Conservation (phyloP, 1,140 invertebrate species). For the Heliconius himera region DNA sequence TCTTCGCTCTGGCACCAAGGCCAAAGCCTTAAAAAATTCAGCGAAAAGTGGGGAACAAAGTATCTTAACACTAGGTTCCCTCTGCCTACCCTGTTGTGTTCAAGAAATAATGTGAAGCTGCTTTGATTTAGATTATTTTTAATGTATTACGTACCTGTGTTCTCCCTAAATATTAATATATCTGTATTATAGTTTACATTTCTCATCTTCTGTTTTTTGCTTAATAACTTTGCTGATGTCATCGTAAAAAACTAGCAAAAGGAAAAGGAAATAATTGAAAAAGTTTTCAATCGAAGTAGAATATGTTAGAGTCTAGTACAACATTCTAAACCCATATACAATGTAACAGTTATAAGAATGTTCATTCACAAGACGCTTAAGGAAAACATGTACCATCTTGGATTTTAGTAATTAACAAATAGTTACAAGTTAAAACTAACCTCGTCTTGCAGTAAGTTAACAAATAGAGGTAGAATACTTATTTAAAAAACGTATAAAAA, state of each 20-base stretch:
- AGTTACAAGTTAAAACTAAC: background rate
- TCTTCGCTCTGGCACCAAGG: no score
- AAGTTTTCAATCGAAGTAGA: constrained; percentile 16
- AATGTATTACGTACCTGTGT: no score
- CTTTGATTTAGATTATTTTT: no score
- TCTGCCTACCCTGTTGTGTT: no score
- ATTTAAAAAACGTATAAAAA: no score
- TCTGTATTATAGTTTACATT: background rate
- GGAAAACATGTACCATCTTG: background rate
- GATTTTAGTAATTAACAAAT: background rate
- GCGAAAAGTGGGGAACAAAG: no score
- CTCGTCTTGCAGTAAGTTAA: background rate
- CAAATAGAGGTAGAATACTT: background rate
- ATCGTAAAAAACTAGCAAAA: background rate
- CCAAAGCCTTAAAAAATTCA: no score
- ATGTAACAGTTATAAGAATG: constrained; percentile 31
- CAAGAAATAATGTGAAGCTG: no score
- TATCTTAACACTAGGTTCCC: no score
- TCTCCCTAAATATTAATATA: no score
- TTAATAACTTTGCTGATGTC: no score
- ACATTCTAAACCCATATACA: constrained; percentile 31
- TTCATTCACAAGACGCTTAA: constrained; percentile 12
- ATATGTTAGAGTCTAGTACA: constrained; percentile 15
- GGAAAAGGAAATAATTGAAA: constrained; percentile 18
- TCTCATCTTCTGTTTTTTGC: background rate